A percentile compares a stretch with the other conserved stretches of the same genome.
These are phyloP conservation scores for Capreolus pygargus DNA, from an alignment of 2,113 vertebrate species.

Conservation along the genomic window DNA sequence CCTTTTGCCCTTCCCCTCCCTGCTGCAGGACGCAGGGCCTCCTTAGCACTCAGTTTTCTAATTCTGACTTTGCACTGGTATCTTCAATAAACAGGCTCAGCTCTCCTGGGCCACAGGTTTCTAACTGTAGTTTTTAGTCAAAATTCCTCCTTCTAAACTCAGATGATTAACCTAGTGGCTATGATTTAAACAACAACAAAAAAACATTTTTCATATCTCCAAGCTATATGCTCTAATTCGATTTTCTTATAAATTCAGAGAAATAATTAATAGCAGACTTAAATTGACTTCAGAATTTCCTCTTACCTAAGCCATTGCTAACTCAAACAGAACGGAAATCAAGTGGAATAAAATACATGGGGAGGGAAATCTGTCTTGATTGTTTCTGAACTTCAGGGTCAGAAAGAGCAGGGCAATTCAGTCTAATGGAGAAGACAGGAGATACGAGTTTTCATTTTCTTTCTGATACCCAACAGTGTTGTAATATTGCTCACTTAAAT, in stretches of 20 bases:
- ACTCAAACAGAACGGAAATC: conserved; percentile 18
- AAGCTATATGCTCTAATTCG: not conserved
- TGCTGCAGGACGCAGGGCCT: conserved; percentile 35
- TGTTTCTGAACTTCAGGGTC: not conserved
- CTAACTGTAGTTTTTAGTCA: not conserved
- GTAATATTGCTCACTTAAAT: not conserved
- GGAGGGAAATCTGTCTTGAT: not conserved
- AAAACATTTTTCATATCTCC: not conserved
- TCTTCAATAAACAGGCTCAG: conserved; percentile 37
- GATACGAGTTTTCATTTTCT: not conserved
- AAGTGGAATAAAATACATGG: not conserved
- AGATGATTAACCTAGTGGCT: not conserved
- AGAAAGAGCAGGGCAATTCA: not conserved
- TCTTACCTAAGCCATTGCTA: not conserved
- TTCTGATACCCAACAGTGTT: not conserved
- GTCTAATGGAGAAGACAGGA: not conserved
- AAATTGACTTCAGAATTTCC: not conserved
- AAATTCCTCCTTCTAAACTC: not conserved
- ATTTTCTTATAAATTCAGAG: not conserved
- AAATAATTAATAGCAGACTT: conserved; percentile 45
- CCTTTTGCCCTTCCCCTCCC: conserved; percentile 67
- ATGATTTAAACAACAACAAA: not conserved
- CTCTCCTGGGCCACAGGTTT: not conserved
- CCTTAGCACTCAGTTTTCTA: conserved; percentile 34
- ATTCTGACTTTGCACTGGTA: not conserved